Evolutionary conservation across 2,888 invertebrate genomes (phyloP), one percentile per base, ranked within the genome.

Genomic region (Pammene aurita): DNA sequence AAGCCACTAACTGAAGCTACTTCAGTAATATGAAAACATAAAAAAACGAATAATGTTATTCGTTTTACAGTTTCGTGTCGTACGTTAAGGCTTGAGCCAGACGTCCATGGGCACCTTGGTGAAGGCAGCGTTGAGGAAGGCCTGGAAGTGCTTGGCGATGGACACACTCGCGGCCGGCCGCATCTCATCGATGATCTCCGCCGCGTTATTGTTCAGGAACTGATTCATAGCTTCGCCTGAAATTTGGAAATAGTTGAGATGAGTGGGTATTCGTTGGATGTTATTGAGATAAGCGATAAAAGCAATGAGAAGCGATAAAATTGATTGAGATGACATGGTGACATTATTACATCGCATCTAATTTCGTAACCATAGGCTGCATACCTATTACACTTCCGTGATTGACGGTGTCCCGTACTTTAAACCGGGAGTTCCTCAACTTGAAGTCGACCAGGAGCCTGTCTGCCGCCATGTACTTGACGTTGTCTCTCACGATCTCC

Each of bases 101-200:
- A 95, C 93, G 78, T 95, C 94, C 69, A 96, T 88, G 0, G 96
- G 96, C 63, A 96, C 93, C 81, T 95, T 94, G 55, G 94, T 93
- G 83, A 96, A 96, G 50, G 96, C 96, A 0, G 93, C 93, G 80
- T 96, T 96, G 67, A 96, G 90, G 85, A 96, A 96, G 0, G 93
- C 89, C 80, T 95, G 94, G 90, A 96, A 96, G 79, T 96, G 95
- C 76, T 95, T 95, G 1, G 95, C 94, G 76, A 96, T 95, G 73
- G 96, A 94, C 9, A 92, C 85, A 2, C 95, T 93, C 0, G 96
- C 96, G 0, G 96, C 96, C 2, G 96, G 96, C 79, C 95, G 93
- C 96, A 97, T 96, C 90, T 97, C 97, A 67, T 95, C 95, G 72
- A 97, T 96, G 76, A 97, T 96, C 83, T 96, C 96, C 57, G 95